phyloP scores from a whole-genome alignment of 2,888 invertebrate species.

The Agrochola circellaris region DNA sequence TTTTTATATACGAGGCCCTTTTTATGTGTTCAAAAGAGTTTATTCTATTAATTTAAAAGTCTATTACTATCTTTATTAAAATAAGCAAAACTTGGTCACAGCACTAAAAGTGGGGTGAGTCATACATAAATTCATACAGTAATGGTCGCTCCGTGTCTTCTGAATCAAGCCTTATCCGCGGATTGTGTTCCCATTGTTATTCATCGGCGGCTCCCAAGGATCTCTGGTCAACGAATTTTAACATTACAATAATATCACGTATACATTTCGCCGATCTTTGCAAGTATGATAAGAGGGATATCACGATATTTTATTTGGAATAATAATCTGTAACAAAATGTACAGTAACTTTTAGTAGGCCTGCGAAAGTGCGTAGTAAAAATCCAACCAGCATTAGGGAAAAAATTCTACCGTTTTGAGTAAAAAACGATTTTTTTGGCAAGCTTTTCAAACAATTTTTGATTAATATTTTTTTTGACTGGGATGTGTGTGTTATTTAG shows the following conservation, averaged over 20 bases:
- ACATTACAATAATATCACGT: slow-evolving; percentile 75
- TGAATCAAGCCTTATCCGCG: slow-evolving; percentile 72
- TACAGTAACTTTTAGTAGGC: background rate
- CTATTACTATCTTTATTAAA: slow-evolving; percentile 20
- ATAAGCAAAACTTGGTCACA: slow-evolving; percentile 28
- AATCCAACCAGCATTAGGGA: background rate
- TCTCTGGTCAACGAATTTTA: slow-evolving; percentile 78
- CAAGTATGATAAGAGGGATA: slow-evolving; percentile 52
- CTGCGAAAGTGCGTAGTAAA: background rate
- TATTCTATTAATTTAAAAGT: slow-evolving; percentile 1
- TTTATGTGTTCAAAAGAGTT: background rate
- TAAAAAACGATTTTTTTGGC: background rate
- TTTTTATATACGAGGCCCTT: background rate
- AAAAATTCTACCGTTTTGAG: background rate
- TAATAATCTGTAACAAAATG: background rate
- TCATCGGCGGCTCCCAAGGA: slow-evolving; percentile 78
- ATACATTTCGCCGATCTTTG: slow-evolving; percentile 57
- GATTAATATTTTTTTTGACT: background rate
- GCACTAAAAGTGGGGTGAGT: slow-evolving; percentile 52
- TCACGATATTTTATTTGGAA: slow-evolving; percentile 39
- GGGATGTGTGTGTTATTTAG: background rate
- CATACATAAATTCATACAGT: slow-evolving; percentile 88
- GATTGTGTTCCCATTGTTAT: slow-evolving; percentile 83
- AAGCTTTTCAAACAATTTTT: background rate
- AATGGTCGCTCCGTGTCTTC: slow-evolving; percentile 84